Evolutionary conservation across 1,140 invertebrate species (phyloP), one percentile per base, ranked within the genome.

Genomic region (Drosophila fuyamai): DNA sequence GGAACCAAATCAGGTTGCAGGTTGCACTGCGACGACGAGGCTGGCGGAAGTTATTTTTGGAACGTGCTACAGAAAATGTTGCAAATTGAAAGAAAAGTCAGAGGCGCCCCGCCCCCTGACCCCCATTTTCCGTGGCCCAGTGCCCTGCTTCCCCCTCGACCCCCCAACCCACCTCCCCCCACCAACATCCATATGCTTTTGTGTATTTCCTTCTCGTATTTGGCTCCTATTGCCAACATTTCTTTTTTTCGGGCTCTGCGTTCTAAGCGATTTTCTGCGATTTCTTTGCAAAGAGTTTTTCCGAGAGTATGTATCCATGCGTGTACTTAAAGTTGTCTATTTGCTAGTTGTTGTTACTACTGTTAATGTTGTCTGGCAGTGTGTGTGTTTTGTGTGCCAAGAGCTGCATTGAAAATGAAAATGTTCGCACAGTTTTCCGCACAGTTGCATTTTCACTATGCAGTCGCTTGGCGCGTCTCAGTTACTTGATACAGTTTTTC

Each of bases 381-480:
- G 14, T 80, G 60, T 38, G 54, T 36, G 57, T 66, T 67, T 54
- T 56, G 62, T 70, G 36, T 79, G 79, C 76, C 83, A 79, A 86
- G 82, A 86, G 83, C 72, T 89, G 83, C 83, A 86, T 86, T 89
- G 84, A 84, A 89, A 88, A 88, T 89, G 84, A 88, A 88, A 88
- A 88, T 88, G 84, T 89, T 89, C 83, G 83, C 83, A 88, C 83
- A 86, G 83, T 86, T 86, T 86, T 86, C 83, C 84, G 84, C 84
- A 88, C 84, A 89, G 84, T 88, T 88, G 84, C 84, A 89, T 89
- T 89, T 86, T 86, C 72, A 86, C 83, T 86, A 86, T 86, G 83
- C 65, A 48, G 67, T 79, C 86, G 76, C 83, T 71, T 78, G 84
- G 83, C 79, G 79, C 84, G 83, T 83, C 83, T 84, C 84, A 88